Conservation (phyloP, 1,140 invertebrate genomes). For the Megalopta genalis region DNA sequence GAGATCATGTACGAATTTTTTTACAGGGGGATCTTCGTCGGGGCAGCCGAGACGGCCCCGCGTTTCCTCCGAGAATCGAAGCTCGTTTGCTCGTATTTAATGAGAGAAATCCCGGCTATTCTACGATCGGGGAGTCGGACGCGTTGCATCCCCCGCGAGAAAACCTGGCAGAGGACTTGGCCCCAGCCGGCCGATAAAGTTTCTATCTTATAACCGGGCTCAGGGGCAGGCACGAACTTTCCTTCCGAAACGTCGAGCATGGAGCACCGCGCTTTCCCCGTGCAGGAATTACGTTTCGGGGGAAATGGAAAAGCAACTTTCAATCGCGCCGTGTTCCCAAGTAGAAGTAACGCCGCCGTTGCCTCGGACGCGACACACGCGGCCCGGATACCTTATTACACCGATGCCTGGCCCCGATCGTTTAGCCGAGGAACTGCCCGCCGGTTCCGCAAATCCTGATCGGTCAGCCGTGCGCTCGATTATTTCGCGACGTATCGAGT, state of each 20-base stretch:
- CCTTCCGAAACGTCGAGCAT: background rate
- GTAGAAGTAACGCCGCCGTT: background rate
- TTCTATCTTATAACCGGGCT: constrained; percentile 11
- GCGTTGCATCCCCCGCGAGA: constrained; percentile 8
- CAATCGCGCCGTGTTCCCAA: background rate
- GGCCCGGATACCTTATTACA: background rate
- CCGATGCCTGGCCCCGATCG: background rate
- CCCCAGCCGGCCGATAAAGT: constrained; percentile 18
- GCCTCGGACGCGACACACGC: background rate
- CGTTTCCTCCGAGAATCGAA: background rate
- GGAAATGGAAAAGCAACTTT: constrained; percentile 9
- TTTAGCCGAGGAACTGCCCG: background rate
- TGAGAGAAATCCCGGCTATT: constrained; percentile 48
- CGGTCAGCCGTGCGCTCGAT: background rate
- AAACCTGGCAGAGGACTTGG: constrained; percentile 19
- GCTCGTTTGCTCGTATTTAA: constrained; percentile 57
- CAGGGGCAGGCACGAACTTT: constrained; percentile 2
- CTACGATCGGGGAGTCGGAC: constrained; percentile 25
- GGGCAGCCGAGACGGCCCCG: too few relatives aligned
- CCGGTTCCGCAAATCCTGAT: background rate
- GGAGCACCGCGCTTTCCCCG: background rate
- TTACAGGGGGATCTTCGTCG: too few relatives aligned
- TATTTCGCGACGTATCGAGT: background rate
- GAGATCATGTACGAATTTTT: too few relatives aligned
- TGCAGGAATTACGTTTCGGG: background rate